Percentiles rank a stretch among this genome's conserved stretches.
phyloP scores from a whole-genome alignment of 2,797 vertebrate genomes.

The Danio kyathit region DNA sequence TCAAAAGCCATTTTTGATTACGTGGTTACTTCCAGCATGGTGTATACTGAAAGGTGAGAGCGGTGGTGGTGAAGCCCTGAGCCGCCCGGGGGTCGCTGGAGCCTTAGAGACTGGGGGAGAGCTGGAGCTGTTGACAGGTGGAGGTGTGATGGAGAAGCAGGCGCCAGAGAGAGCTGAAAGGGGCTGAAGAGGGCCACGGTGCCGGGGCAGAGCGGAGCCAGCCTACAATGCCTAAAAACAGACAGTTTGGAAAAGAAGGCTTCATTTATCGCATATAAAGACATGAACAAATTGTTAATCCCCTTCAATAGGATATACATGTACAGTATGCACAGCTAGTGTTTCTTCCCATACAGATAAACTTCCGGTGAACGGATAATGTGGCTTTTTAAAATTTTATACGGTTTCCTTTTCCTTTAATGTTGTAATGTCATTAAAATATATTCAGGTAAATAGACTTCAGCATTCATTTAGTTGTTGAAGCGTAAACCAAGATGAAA shows the following conservation, averaged over 20 bases:
- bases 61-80: conserved; percentile 16
- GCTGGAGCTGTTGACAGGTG: conserved; percentile 58
- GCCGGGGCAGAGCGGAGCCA: conserved; percentile 46
- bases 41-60: conserved; percentile 43
- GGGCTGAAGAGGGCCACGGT: conserved; percentile 37
- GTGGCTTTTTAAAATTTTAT: no score
- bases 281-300: no score
- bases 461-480: no score
- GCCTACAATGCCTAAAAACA: conserved; percentile 15
- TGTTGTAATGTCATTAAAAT: no score
- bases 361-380: no score
- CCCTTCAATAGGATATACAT: no score
- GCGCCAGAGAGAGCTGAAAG: conserved; percentile 52
- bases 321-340: no score
- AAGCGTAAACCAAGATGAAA: no score
- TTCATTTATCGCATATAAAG: not conserved
- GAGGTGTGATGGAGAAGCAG: conserved; percentile 61
- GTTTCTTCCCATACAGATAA: no score
- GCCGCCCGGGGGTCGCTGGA: conserved; percentile 45
- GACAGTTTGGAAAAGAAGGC: conserved; percentile 12
- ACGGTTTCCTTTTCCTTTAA: no score
- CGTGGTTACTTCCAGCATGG: conserved; percentile 4
- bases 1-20: not conserved
- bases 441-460: no score
- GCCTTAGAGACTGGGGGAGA: conserved; percentile 43